Percentiles rank a stretch among this genome's conserved stretches.
phyloP scores from a whole-genome alignment of 2,113 vertebrate genomes.

The Gobiocypris rarus region DNA sequence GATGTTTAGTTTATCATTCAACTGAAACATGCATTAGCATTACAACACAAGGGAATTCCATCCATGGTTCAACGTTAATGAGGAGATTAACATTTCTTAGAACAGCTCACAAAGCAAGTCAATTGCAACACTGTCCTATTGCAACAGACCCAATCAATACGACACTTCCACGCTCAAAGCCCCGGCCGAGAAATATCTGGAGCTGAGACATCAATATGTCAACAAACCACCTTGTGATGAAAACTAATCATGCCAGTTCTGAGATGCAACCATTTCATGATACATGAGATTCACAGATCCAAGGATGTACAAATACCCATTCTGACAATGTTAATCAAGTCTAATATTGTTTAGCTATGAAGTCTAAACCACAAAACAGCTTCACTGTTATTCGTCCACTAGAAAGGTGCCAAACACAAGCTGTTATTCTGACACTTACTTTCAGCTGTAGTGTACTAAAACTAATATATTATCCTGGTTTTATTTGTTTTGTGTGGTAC shows the following conservation, averaged over 20 bases:
- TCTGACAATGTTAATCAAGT: background rate
- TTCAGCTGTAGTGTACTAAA: background rate
- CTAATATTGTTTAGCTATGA: background rate
- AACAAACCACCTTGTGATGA: background rate
- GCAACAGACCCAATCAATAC: background rate
- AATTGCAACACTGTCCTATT: background rate
- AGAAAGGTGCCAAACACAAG: background rate
- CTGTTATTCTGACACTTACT: background rate
- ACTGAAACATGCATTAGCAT: background rate
- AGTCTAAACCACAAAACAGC: background rate
- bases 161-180: background rate
- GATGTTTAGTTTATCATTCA: background rate
- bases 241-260: slow-evolving; percentile 16
- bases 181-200: background rate
- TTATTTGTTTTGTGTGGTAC: background rate
- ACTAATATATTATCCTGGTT: background rate
- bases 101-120: background rate
- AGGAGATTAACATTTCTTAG: background rate
- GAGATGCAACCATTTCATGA: background rate
- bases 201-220: slow-evolving; percentile 7
- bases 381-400: background rate
- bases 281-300: background rate
- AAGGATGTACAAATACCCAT: background rate
- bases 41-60: background rate
- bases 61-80: background rate